Evolutionary conservation across 2,797 vertebrate genomes (phyloP), one percentile per base, ranked within the genome.

Genomic region (Selene dorsalis): DNA sequence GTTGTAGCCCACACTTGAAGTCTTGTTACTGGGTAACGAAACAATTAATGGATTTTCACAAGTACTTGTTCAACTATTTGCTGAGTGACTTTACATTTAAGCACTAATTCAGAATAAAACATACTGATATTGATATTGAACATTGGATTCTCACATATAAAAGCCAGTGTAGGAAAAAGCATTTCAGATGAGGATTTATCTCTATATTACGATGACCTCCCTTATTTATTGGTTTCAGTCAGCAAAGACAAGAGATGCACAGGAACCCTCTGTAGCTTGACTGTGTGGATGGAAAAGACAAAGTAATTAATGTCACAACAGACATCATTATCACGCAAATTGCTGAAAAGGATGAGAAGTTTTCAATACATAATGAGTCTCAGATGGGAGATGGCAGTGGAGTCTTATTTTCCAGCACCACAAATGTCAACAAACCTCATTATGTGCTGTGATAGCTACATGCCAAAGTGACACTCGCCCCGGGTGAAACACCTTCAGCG

Each of bases 301-400:
- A 52, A 76, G 53, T 32, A 38, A 30, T 62, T 32, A 50, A 12
- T 60, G 28, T 69, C 48, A 69, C 69, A 52, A 26, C 43, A 53
- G 50, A 53, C 13, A 6, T 53, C 50, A 53, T 61, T 55, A 26
- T 50, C 64, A 64, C 30, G 45, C 53, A 5, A 16, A 3, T 14
- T 53, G 63, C 52, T 53, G 64, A 59, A 43, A 6, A 43, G 4
- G 30, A 77, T 61, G 65, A 71, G 35, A 65, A 52, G 65, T n/a
- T 69, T 47, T 22, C 41, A 59, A 14, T 53, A 22, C 32, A 20
- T 24, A 63, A 24, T 62, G 47, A 38, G 48, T 47, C 12, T 24
- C 13, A 14, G 17, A 28, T 13, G 18, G 32, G 11, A 50, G 22
- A 57, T 24, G 2, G 12, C 61, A 35, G 32, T 24, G 43, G 30